Evolutionary conservation across 1,140 invertebrate species (phyloP).

Genomic region (Dufourea novaeangliae): DNA sequence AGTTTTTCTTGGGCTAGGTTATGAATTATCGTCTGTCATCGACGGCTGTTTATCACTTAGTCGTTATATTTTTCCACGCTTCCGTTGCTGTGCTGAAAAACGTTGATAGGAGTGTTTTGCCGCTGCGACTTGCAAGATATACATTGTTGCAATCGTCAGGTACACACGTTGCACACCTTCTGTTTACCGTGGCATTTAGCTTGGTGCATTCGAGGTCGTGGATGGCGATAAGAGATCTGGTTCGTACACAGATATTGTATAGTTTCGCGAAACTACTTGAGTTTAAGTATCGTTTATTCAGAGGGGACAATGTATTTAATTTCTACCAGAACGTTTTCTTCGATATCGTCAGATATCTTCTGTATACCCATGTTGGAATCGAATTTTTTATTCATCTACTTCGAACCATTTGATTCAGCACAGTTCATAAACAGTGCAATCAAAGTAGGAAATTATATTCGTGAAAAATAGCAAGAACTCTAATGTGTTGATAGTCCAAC

Average conservation of each 20-base stretch:
- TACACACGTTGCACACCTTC: neutral
- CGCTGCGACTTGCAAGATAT: too few species aligned
- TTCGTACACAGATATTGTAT: neutral
- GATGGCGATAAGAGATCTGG: neutral
- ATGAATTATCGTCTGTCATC: constrained; percentile 63
- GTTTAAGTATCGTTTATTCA: neutral
- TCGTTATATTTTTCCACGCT: constrained; percentile 67
- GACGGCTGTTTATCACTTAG: constrained; percentile 65
- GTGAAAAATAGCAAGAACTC: too few species aligned
- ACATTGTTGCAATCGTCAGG: neutral
- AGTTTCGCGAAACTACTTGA: neutral
- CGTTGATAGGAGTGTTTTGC: too few species aligned
- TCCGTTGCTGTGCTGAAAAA: constrained; percentile 34
- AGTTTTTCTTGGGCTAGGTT: constrained; percentile 73
- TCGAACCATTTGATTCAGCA: too few species aligned
- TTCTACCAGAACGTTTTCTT: too few species aligned
- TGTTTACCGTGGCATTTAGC: neutral
- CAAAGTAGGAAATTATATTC: too few species aligned
- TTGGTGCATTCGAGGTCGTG: neutral
- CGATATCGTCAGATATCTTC: too few species aligned
- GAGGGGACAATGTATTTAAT: too few species aligned
- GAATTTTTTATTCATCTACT: too few species aligned
- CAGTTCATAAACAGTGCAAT: too few species aligned
- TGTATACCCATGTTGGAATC: too few species aligned
- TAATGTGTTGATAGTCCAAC: too few species aligned